Evolutionary conservation across 2,888 invertebrate genomes (phyloP), one percentile per base, ranked within the genome.

Genomic region (Capitulum mitella): DNA sequence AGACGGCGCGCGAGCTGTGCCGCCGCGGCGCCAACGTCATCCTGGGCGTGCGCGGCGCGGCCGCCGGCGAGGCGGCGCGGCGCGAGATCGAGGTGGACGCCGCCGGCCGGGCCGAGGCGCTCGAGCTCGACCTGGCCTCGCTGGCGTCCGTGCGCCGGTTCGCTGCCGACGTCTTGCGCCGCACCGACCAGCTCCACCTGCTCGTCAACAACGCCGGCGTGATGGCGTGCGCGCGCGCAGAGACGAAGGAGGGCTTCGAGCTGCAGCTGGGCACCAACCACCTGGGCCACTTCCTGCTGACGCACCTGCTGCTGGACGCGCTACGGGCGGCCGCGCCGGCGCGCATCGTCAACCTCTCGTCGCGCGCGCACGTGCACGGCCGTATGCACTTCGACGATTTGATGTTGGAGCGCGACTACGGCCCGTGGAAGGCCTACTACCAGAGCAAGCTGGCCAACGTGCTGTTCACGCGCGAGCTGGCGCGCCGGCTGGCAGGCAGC

Each of bases 181-280:
- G 58, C 10, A n/a, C 48, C 64, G 61, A 58, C 14, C 77, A 70
- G 40, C 34, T 80, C 8, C 77, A 80, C 43, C 34, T 80, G 26
- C 77, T 80, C n/a, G 75, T 80, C 54, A 78, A 79, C 43, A 79
- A 79, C 86, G 94, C 92, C 19, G 94, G 91, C 0, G 90, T 94
- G 34, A 92, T 93, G 92, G 88, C 91, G 83, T 90, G 89, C 83
- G 89, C 89, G 0, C 87, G 87, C 80, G 77, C 77, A 78, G 86
- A 89, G 81, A 94, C 94, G 0, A 86, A 87, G 70, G 93, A 94
- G 83, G 93, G 93, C 58, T 92, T 93, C 84, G 94, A 94, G 87
- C 88, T 90, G 85, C 93, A 93, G 84, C 85, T 94, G 2, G 93
- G 93, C 8, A 91, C 92, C 78, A 94, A 94, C 87, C 92, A 93